Base-by-base conservation (phyloP, 1,140 invertebrate species). In the Elysia chlorotica region DNA sequence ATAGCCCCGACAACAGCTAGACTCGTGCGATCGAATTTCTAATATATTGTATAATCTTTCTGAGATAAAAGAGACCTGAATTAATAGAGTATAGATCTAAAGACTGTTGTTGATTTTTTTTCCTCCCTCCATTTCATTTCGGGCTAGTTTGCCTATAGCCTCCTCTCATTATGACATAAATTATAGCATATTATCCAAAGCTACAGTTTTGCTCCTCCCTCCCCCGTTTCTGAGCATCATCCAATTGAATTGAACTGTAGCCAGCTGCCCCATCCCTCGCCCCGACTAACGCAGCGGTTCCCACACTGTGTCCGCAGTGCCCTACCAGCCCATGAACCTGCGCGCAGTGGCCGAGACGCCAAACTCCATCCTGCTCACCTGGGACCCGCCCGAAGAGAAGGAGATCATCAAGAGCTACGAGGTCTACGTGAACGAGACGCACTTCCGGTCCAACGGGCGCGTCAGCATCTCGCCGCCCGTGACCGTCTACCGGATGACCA, bases 341-440 rank as follows among this genome's bases (percentile, higher is more conserved):
- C 79, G 82, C 62, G 86, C 83, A 0, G 90, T 93, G 75, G 92
- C 93, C 19, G 92, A 92, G 67, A 78, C 79, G 4, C 81, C 85
- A 14, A 86, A 85, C 65, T 75, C 92, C 65, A 94, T 97, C 59
- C 93, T 92, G 68, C 89, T 99, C 78, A 92, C 92, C 78, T 99
- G 97, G 97, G 92, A 91, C 66, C 92, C 93, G 82, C 96, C 97
- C 21, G 90, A 92, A 76, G 95, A 96, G 89, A 65, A 68, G 0
- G 95, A 97, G 86, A 95, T 93, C 86, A 96, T 98, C 83, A 91
- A 95, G 54, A 95, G 94, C 81, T 99, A 98, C 88, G 95, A 97
- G 89, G 89, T 99, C 2, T 98, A 98, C 83, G 98, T 95, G 94
- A 98, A 98, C 88, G 96, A 98, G 85, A 97, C 96, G 30, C 78